A percentile compares a stretch with the other conserved stretches of the same genome.
Evolutionary conservation across 92 coral and sea anemone species (phyloP).

Genomic region (Scolanthus callimorphus): DNA sequence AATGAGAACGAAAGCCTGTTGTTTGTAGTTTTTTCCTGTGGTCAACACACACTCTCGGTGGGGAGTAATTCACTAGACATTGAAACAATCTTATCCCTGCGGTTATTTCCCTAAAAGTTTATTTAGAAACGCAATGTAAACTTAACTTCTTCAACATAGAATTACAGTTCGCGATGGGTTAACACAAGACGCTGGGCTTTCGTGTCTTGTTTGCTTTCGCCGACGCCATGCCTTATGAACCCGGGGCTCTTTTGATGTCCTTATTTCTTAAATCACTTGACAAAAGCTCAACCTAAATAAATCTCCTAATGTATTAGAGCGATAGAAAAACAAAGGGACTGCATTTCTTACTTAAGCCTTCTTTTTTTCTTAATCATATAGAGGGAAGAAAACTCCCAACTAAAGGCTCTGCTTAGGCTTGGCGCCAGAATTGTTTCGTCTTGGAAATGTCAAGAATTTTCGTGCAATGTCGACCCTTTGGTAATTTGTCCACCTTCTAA

Average conservation of each 20-base stretch:
- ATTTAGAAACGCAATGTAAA: conserved; percentile 15
- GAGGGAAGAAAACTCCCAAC: background rate
- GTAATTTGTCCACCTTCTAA: too few relatives aligned
- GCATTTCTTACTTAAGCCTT: background rate
- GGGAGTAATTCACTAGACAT: conserved; percentile 42
- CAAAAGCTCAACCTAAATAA: background rate
- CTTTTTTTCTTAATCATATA: background rate
- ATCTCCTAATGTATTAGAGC: background rate
- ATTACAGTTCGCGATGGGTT: too few relatives aligned
- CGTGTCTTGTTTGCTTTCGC: background rate
- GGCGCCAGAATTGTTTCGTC: too few relatives aligned
- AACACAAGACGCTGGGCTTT: too few relatives aligned
- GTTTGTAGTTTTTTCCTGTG: conserved; percentile 34
- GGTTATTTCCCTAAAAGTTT: conserved; percentile 36
- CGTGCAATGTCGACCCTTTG: too few relatives aligned
- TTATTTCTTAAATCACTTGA: background rate
- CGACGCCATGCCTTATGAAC: background rate
- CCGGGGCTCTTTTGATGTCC: background rate
- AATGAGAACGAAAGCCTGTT: conserved; percentile 6
- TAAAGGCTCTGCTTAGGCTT: too few relatives aligned
- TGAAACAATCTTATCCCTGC: conserved; percentile 25
- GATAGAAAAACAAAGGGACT: background rate
- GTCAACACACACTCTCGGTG: conserved; percentile 38
- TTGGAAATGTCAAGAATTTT: too few relatives aligned
- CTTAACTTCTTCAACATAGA: too few relatives aligned